Conservation (phyloP, 2,113 vertebrate species). For the Eurypyga helias region DNA sequence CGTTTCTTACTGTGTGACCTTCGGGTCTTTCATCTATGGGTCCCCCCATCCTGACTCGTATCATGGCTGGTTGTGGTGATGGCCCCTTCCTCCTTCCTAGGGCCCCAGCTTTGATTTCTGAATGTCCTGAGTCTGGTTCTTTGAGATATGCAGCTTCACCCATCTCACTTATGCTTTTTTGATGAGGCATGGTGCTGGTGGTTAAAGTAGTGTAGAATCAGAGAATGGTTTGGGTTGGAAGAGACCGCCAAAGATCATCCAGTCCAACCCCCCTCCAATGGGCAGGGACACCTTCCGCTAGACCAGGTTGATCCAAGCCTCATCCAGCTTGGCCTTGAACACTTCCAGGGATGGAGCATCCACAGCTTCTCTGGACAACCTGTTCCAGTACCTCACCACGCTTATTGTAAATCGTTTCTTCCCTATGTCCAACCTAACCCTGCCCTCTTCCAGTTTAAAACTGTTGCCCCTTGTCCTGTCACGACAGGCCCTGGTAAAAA, state of each 20-base stretch:
- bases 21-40: neutral
- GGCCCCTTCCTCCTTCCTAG: neutral
- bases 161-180: neutral
- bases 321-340: rapidly evolving
- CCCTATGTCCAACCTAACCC: no score
- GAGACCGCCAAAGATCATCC: neutral
- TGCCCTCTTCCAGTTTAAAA: neutral
- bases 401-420: neutral
- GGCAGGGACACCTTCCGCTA: neutral
- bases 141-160: neutral
- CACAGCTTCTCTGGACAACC: neutral
- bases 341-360: neutral
- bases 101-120: neutral
- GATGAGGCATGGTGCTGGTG: neutral
- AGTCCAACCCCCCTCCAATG: rapidly evolving
- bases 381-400: neutral
- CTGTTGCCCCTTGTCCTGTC: neutral
- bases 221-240: neutral
- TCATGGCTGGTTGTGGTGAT: neutral
- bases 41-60: neutral
- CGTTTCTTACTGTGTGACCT: neutral
- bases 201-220: neutral
- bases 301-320: neutral
- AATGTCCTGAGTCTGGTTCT: neutral
- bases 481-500: neutral